These are phyloP conservation scores for Turritopsis rubra DNA, from an alignment of 30 jellyfish, hydroid and myxozoan species.

Conservation along the genomic window DNA sequence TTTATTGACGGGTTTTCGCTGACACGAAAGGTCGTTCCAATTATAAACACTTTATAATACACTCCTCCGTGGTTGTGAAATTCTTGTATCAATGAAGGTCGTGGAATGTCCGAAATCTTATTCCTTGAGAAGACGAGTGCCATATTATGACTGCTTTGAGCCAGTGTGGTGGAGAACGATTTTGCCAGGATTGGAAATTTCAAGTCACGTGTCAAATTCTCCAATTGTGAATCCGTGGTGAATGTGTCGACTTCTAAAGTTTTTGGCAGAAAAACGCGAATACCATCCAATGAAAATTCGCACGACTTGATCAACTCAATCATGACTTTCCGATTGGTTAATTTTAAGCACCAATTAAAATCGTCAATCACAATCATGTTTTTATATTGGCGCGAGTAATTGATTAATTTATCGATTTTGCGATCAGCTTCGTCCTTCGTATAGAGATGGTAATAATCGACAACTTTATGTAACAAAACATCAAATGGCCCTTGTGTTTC, in stretches of 20 bases:
- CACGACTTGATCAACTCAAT: constrained; percentile 42
- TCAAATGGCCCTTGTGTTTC: constrained; percentile 86
- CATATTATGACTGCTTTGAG: constrained; percentile 72
- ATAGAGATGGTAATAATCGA: constrained; percentile 42
- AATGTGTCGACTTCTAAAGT: constrained; percentile 33
- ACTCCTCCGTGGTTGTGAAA: constrained; percentile 80
- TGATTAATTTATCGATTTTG: constrained; percentile 28
- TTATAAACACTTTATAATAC: constrained; percentile 58
- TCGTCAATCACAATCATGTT: constrained; percentile 42
- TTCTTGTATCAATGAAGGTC: constrained; percentile 81
- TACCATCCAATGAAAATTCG: constrained; percentile 37
- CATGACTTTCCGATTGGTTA: constrained; percentile 46
- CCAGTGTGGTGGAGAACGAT: constrained; percentile 59
- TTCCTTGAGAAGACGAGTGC: constrained; percentile 48
- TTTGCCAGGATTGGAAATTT: constrained; percentile 60
- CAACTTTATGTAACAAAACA: constrained; percentile 64
- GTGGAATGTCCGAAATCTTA: constrained; percentile 24
- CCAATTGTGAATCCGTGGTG: constrained; percentile 9
- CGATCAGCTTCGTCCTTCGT: constrained; percentile 38
- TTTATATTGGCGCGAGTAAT: constrained; percentile 18
- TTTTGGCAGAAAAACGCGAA: constrained; percentile 61
- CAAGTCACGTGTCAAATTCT: constrained; percentile 22
- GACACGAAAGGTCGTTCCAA: constrained; percentile 49
- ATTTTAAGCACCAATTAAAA: constrained; percentile 22
- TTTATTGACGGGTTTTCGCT: constrained; percentile 82